These are phyloP conservation scores for Pseudorectes ferrugineus DNA, from an alignment of 2,113 vertebrate genomes.

Conservation along the genomic window DNA sequence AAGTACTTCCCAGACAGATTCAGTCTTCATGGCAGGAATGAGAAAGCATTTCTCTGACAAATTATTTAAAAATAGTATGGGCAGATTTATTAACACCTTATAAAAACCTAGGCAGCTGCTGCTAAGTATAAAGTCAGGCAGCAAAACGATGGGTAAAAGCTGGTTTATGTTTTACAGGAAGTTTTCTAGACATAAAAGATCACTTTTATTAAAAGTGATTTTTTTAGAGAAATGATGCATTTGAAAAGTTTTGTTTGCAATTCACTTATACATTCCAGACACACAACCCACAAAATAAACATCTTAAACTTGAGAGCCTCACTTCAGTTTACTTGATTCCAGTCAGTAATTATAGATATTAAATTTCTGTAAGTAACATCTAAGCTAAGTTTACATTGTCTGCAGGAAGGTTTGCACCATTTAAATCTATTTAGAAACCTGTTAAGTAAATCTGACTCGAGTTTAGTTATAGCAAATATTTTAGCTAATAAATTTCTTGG, in stretches of 20 bases:
- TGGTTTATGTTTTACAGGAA: not conserved
- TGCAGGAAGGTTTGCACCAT: not conserved
- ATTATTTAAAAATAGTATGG: constrained; percentile 40
- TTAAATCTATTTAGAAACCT: constrained; percentile 46
- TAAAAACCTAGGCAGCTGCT: constrained; percentile 41
- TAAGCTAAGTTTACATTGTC: constrained; percentile 6
- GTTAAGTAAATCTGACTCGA: constrained; percentile 18
- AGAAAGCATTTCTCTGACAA: constrained; percentile 49
- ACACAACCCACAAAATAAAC: not conserved
- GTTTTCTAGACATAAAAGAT: not conserved
- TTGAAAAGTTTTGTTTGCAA: not conserved
- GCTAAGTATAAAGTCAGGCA: not conserved
- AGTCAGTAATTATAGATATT: not conserved
- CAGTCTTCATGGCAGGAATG: not conserved
- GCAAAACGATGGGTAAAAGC: not conserved
- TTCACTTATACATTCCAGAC: not conserved
- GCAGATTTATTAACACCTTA: constrained; percentile 35
- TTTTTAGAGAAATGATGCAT: not conserved
- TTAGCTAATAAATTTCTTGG: constrained; percentile 35
- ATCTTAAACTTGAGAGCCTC: not conserved
- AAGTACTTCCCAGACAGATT: constrained; percentile 38
- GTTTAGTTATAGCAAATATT: constrained; percentile 37
- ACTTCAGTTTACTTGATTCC: not conserved
- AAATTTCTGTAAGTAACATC: not conserved
- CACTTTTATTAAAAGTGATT: not conserved